A percentile compares a stretch with the other conserved stretches of the same genome.
Conservation (phyloP, 2,797 vertebrate genomes). For the Podarcis lilfordi region DNA sequence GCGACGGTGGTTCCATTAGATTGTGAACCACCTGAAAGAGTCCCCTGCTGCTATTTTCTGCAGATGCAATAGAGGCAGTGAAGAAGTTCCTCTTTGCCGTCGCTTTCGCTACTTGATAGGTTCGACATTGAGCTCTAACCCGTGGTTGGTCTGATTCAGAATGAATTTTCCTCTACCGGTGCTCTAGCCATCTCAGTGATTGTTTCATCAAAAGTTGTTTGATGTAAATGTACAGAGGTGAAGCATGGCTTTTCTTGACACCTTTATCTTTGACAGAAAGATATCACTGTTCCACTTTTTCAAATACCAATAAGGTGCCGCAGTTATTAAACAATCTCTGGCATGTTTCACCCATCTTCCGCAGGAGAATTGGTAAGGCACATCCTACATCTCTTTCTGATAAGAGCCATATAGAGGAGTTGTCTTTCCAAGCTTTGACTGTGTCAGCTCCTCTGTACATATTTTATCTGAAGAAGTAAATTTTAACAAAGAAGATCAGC, state of each 20-base stretch:
- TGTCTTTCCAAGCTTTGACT: neutral
- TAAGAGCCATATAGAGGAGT: neutral
- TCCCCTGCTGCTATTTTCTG: no score
- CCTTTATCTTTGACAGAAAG: slow-evolving; percentile 10
- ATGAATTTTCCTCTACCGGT: no score
- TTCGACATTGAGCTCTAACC: no score
- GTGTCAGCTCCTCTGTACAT: neutral
- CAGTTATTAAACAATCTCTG: neutral
- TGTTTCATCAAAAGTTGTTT: neutral
- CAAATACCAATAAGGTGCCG: neutral
- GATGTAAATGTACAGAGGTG: neutral
- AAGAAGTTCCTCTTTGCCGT: no score
- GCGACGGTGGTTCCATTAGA: no score
- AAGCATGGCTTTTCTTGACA: neutral
- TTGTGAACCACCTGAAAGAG: no score
- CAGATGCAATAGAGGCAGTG: no score
- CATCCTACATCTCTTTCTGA: neutral
- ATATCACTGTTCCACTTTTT: neutral
- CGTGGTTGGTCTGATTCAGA: no score
- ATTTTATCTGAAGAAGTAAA: neutral
- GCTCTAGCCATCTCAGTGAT: no score
- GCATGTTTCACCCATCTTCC: neutral
- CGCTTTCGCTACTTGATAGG: no score
- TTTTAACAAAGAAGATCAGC: no score
- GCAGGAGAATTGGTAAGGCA: neutral